Evolutionary conservation across 2,797 vertebrate genomes (phyloP), one percentile per base, ranked within the genome.

Genomic region (Anabas testudineus): DNA sequence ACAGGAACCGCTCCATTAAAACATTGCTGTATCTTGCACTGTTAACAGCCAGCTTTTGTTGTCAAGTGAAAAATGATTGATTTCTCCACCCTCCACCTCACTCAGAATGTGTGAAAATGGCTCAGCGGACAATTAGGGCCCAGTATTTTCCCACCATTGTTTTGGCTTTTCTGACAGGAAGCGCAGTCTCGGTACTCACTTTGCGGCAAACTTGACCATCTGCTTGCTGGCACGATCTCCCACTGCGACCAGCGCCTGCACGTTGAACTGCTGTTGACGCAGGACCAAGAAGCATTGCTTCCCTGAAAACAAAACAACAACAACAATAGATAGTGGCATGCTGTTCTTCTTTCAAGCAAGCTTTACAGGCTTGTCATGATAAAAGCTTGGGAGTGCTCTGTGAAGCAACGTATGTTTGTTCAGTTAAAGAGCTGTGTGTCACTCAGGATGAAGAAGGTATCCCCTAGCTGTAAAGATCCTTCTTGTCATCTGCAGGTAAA

Each of bases 151-250:
- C 96, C 97, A 98, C 97, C 95, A 99, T 97, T 99, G 97, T 99
- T 96, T 92, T 91, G 85, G 86, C 71, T 90, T 90, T 71, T 94
- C 91, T 39, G 93, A 95, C 97, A 98, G 97, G 97, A 98, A 93
- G 80, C 92, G 88, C 94, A 90, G 95, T 95, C 94, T 93, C 21
- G 82, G 93, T 95, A 97, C 97, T 99, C 95, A 98, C 98, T 98
- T 98, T 94, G 97, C 97, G 76, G 96, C 95, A 94, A 99, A 99
- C 95, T 98, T 99, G 95, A 99, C 98, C 98, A 99, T 99, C 97
- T 99, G 98, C 95, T 98, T 99, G 96, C 97, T 99, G 78, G 97
- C 96, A 93, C 95, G 95, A 83, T 97, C 96, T 94, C 98, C 97
- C 94, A 99, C 97, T n/a, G 97, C 97, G 88, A 98, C 96, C 74